Base-by-base conservation (phyloP, 2,888 invertebrate species). In the Beris chalybata region DNA sequence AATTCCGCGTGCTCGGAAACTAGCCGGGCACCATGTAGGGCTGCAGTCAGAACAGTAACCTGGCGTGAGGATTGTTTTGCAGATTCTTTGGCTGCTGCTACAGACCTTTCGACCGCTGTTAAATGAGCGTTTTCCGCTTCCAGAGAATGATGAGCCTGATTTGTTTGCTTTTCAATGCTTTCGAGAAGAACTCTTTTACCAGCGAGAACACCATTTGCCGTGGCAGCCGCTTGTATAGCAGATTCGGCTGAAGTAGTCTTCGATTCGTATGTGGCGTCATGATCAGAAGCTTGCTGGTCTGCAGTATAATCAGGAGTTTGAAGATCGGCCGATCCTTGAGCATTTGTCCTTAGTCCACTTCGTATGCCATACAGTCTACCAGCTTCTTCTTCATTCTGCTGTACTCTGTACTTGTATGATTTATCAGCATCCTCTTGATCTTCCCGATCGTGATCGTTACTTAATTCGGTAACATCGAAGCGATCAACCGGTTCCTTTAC, bases 241-340 rank as follows among this genome's bases (percentile, higher is more conserved):
- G 89, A 86, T 75, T 91, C 90, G 0, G 91, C 91, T 48, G 91
- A 75, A 30, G 31, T 30, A 71, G 90, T 91, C 73, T 88, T 91
- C 79, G 91, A 90, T 0, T 90, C 91, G 5, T 89, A 87, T 74
- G 88, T 91, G 0, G 91, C 90, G 0, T 91, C 91, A 76, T 91
- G 91, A 67, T 88, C 86, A 0, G 87, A 91, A 1, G 91, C 91
- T 0, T 88, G 87, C 54, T 87, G 87, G 75, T 91, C 91, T 74
- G 87, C 90, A 13, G 83, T 83, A 9, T 86, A 83, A 9, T 90
- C 89, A 52, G 87, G 88, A 72, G 87, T 86, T 4, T 91, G 91
- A 76, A 89, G 88, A 74, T 89, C 88, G 0, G 90, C 90, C 0
- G 91, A 90, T 0, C 88, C 89, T 63, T 88, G 86, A 3, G 89